Conservation (phyloP, 2,797 vertebrate species). For the Gambusia yucatana region DNA sequence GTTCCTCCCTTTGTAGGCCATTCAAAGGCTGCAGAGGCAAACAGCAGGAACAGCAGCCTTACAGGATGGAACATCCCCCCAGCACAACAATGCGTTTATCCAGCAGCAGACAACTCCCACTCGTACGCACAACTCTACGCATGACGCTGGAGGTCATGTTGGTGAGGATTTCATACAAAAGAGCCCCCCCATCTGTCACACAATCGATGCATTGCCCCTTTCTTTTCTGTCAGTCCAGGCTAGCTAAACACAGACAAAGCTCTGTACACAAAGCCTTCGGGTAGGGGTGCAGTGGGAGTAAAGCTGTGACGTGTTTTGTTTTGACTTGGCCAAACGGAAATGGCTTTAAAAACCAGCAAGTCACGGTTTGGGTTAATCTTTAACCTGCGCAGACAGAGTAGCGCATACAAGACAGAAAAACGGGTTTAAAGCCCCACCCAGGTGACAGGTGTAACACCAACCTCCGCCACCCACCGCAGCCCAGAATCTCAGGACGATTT, state of each 20-base stretch:
- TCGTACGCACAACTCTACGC: slow-evolving; percentile 72
- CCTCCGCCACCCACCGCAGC: background rate
- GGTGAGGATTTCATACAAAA: slow-evolving; percentile 69
- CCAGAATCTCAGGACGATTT: background rate
- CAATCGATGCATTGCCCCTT: slow-evolving; percentile 34
- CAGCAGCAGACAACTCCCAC: slow-evolving; percentile 80
- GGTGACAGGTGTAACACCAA: background rate
- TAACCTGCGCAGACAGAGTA: background rate
- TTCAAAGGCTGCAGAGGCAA: slow-evolving; percentile 65
- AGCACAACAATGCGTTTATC: slow-evolving; percentile 79
- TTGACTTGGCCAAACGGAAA: background rate
- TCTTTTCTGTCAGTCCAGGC: slow-evolving; percentile 29
- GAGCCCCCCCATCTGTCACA: slow-evolving; percentile 74
- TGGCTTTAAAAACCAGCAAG: background rate
- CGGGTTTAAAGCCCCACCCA: slow-evolving; percentile 1
- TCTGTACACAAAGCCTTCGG: slow-evolving; percentile 39
- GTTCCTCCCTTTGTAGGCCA: slow-evolving; percentile 57
- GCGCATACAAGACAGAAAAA: background rate
- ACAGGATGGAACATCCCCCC: slow-evolving; percentile 72
- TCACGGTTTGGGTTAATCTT: background rate
- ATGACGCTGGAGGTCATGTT: slow-evolving; percentile 76
- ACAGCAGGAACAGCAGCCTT: slow-evolving; percentile 9
- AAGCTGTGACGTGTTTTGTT: slow-evolving; percentile 9
- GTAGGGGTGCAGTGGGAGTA: background rate
- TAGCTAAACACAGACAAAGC: slow-evolving; percentile 28